These are phyloP conservation scores for Hystrix brachyura DNA, from an alignment of 2,113 vertebrate species.

Conservation along the genomic window DNA sequence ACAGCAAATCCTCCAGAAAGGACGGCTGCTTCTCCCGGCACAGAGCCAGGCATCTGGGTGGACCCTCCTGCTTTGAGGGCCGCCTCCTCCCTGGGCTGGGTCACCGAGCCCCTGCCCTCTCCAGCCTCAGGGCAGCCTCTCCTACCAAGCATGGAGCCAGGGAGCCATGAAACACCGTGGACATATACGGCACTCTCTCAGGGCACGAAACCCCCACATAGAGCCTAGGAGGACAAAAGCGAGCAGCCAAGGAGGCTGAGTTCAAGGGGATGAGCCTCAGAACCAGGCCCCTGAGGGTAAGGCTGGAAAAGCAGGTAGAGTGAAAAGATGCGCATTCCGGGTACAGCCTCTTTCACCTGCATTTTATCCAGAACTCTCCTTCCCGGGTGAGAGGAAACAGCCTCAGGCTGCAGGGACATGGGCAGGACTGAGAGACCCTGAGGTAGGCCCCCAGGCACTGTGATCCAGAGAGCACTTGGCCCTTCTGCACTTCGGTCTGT, in stretches of 20 bases:
- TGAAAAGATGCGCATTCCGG: not conserved
- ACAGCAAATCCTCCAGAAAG: not conserved
- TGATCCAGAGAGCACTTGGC: not conserved
- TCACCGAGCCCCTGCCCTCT: not conserved
- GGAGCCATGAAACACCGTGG: not conserved
- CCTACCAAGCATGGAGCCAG: not conserved
- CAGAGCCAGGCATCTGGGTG: not conserved
- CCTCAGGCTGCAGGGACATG: not conserved
- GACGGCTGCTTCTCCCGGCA: not conserved
- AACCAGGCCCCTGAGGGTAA: not conserved
- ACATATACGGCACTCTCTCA: not conserved
- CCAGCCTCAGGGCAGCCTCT: not conserved
- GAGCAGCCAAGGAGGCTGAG: not conserved
- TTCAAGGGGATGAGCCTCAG: not conserved
- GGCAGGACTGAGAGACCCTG: not conserved
- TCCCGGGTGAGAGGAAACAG: not conserved
- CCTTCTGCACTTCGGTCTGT: not conserved
- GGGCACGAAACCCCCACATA: not conserved
- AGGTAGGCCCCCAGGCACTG: not conserved
- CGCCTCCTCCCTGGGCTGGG: not conserved
- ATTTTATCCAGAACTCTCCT: not conserved
- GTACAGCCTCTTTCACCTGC: not conserved
- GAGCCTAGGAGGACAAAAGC: not conserved
- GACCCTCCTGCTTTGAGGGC: not conserved
- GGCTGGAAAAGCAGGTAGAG: not conserved